phyloP scores from a whole-genome alignment of 2,888 invertebrate genomes.

The Hetaerina titia region DNA sequence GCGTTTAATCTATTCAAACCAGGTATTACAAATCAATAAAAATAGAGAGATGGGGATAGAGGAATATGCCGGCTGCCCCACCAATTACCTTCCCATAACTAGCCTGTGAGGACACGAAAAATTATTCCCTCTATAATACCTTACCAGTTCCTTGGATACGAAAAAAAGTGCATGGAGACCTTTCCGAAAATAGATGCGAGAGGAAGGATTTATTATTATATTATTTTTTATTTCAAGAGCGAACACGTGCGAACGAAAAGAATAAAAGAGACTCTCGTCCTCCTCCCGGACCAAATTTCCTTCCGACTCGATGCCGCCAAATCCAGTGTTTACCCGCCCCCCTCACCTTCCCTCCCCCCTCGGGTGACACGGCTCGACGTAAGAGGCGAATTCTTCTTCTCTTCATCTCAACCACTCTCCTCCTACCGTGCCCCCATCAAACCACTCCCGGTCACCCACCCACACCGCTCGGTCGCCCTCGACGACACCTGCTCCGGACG shows the following conservation, averaged over 20 bases:
- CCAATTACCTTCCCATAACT: too few relatives aligned
- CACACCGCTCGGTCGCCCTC: background rate
- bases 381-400: background rate
- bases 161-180: background rate
- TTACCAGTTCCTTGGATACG: background rate
- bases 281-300: background rate
- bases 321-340: background rate
- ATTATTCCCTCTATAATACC: background rate
- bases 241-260: background rate
- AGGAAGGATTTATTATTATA: background rate
- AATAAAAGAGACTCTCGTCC: background rate
- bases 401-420: background rate
- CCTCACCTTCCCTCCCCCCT: too few relatives aligned
- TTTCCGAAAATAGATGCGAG: background rate
- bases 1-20: too few relatives aligned
- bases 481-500: background rate
- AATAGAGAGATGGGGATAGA: too few relatives aligned
- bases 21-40: too few relatives aligned
- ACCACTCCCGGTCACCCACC: background rate
- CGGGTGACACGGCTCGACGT: background rate
- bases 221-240: background rate
- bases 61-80: too few relatives aligned
- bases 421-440: background rate
- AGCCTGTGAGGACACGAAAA: too few relatives aligned
- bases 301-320: slow-evolving; percentile 13